Evolutionary conservation across 1,140 invertebrate genomes (phyloP).

Genomic region (Hermatobates lingyangjiaoensis): DNA sequence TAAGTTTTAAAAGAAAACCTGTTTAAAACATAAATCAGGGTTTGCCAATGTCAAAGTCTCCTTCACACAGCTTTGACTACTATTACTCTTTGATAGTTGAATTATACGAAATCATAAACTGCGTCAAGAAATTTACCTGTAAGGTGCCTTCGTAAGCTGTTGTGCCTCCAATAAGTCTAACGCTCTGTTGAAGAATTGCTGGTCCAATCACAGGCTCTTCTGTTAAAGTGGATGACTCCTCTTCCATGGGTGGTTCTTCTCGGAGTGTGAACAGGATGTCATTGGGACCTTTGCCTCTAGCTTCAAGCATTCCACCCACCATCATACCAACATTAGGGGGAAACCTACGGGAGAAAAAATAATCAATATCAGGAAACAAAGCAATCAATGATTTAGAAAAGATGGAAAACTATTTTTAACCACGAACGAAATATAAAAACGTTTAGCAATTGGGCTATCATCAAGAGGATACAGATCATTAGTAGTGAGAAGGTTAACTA

Average conservation of each 20-base stretch:
- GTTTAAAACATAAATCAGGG: no score
- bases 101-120: no score
- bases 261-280: constrained; percentile 59
- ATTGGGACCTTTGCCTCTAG: constrained; percentile 50
- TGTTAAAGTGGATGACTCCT: constrained; percentile 29
- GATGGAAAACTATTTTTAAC: background rate
- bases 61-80: no score
- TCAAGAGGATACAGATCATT: no score
- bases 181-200: constrained; percentile 31
- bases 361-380: background rate
- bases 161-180: constrained; percentile 54
- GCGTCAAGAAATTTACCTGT: constrained; percentile 34
- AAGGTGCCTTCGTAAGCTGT: constrained; percentile 56
- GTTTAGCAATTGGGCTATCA: no score
- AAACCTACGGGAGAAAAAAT: constrained; percentile 33
- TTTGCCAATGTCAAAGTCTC: no score
- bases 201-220: constrained; percentile 25
- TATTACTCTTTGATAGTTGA: no score
- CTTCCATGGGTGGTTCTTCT: constrained; percentile 39
- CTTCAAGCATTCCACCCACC: constrained; percentile 77
- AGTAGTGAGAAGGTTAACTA: no score
- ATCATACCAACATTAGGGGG: constrained; percentile 89
- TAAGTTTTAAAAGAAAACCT: no score
- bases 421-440: no score
- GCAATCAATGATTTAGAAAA: background rate